Percentiles rank a stretch among this genome's conserved stretches.
Conservation (phyloP, 2,113 vertebrate genomes). For the Mesoclemmys tuberculata region DNA sequence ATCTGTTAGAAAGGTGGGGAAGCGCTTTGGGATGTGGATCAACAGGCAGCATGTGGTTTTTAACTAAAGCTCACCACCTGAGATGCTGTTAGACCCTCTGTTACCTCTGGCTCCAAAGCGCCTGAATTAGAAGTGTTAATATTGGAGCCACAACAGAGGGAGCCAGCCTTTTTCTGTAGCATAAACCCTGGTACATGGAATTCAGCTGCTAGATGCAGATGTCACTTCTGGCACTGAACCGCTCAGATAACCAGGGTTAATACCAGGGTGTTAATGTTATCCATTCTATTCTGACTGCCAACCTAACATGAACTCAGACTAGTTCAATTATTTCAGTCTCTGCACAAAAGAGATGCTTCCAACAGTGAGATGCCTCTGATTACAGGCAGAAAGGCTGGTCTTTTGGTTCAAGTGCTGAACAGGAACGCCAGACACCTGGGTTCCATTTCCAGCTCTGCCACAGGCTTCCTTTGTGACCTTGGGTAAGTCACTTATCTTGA, state of each 20-base stretch:
- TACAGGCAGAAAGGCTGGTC: not conserved
- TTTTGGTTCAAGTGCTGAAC: not conserved
- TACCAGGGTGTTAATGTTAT: not conserved
- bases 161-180: not conserved
- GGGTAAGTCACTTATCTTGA: too few relatives aligned
- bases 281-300: not conserved
- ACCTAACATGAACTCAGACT: not conserved
- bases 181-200: not conserved
- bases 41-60: not conserved
- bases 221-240: accelerated
- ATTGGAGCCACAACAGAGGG: accelerated
- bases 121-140: not conserved
- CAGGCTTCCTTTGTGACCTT: not conserved
- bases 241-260: not conserved
- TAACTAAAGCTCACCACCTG: not conserved
- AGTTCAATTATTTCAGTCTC: not conserved
- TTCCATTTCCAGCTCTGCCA: not conserved
- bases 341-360: not conserved
- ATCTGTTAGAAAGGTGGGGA: not conserved
- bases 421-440: not conserved
- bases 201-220: not conserved
- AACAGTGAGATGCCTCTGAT: not conserved
- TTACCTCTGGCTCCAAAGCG: not conserved
- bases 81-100: not conserved
- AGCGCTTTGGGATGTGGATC: not conserved